Percentiles rank a stretch among this genome's conserved stretches.
Conservation (phyloP, 2,113 vertebrate species). For the Tachuris rubrigastra region DNA sequence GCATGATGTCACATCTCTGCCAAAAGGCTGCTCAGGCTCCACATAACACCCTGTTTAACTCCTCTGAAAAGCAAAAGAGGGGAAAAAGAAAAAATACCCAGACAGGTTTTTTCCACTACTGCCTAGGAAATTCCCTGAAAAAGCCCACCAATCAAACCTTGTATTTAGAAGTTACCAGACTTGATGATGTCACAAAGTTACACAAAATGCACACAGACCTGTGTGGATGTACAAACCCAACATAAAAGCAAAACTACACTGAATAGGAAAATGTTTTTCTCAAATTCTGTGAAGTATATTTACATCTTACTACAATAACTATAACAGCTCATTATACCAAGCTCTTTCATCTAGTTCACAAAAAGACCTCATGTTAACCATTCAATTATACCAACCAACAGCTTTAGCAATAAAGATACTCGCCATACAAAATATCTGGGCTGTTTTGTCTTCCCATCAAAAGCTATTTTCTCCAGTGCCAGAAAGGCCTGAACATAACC, state of each 20-base stretch:
- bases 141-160: neutral
- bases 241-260: neutral
- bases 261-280: neutral
- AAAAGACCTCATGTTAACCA: constrained; percentile 48
- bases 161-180: neutral
- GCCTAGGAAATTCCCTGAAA: neutral
- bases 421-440: neutral
- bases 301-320: constrained; percentile 26
- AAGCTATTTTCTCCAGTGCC: constrained; percentile 33
- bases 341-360: constrained; percentile 44
- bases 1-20: neutral
- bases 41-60: neutral
- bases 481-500: constrained; percentile 27
- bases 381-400: constrained; percentile 45
- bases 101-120: neutral
- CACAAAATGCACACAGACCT: neutral
- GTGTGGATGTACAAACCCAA: neutral
- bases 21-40: neutral
- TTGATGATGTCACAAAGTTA: neutral
- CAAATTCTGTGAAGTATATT: constrained; percentile 30
- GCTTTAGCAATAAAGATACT: constrained; percentile 27
- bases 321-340: constrained; percentile 28
- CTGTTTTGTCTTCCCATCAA: constrained; percentile 33
- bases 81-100: too few species aligned
- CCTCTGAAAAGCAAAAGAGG: neutral